These are phyloP conservation scores for Petrophora chlorosata DNA, from an alignment of 2,888 invertebrate genomes.

Conservation along the genomic window DNA sequence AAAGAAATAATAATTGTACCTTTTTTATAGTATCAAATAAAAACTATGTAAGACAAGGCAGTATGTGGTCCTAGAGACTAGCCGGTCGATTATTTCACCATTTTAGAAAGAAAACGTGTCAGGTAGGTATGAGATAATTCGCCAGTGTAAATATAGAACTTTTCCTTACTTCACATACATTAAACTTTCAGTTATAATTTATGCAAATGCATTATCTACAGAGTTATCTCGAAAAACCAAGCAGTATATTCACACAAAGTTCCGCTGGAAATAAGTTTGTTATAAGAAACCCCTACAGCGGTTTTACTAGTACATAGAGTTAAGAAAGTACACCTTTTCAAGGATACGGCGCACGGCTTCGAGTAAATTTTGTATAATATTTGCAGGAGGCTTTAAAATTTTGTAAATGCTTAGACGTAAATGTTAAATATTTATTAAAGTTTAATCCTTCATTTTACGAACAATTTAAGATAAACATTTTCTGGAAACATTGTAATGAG, in stretches of 20 bases:
- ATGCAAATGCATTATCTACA: conserved; percentile 13
- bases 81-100: too few species aligned
- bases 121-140: too few species aligned
- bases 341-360: conserved; percentile 37
- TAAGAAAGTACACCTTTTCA: conserved; percentile 34
- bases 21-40: too few species aligned
- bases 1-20: too few species aligned
- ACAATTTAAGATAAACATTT: background rate
- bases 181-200: background rate
- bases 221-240: conserved; percentile 12
- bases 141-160: too few species aligned
- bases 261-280: conserved; percentile 42
- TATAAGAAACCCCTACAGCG: conserved; percentile 39
- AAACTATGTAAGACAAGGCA: too few species aligned
- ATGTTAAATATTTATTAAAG: conserved; percentile 27
- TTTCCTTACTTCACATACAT: background rate
- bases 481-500: conserved; percentile 8
- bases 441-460: background rate
- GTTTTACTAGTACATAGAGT: conserved; percentile 40
- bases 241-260: conserved; percentile 36
- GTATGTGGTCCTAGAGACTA: too few species aligned
- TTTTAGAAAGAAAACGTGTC: too few species aligned
- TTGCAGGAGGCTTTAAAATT: conserved; percentile 42
- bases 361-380: conserved; percentile 52
- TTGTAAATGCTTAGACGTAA: conserved; percentile 15